Evolutionary conservation across 2,888 invertebrate genomes (phyloP), one percentile per base, ranked within the genome.

Genomic region (Lumbricus terrestris): DNA sequence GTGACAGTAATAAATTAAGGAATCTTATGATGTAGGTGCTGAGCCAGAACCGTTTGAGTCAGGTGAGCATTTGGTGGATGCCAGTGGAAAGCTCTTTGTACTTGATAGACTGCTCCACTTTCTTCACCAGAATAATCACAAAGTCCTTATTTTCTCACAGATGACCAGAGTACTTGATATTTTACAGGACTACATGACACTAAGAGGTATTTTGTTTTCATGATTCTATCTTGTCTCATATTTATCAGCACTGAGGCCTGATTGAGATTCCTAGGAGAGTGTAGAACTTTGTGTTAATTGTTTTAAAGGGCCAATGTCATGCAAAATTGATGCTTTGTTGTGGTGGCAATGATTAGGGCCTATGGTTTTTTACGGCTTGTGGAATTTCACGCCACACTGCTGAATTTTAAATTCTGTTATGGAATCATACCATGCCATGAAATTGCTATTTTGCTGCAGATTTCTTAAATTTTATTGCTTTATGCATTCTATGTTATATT

Each of bases 1-100:
- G 29, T 40, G 29, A n/a, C 29, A 33, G n/a, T 34, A 42, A n/a
- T n/a, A n/a, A n/a, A n/a, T n/a, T n/a, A n/a, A 38, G 29, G 37
- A 40, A 6, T 40, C 15, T 40, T 15, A 89, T 40, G 88, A 40
- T n/a, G 5, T 91, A 95, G 95, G 95, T 37, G 94, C 95, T 88
- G 95, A 95, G 92, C 95, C 95, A 23, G 95, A 95, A 90, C 95
- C 95, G 0, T 95, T 95, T 93, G 93, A 93, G 90, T 93, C 95
- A 82, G 95, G 95, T 33, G 95, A 95, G 90, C 95, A 95, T 92
- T 92, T 95, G 91, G 94, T 95, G 16, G 94, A 94, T 90, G 93
- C 94, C 13, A 95, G 95, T 92, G 94, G 94, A 83, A 95, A 95
- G 92, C 93, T 95, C 91, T 91, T 93, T 13, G 91, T 95, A 69